These are phyloP conservation scores for Peromyscus aztecus DNA, from an alignment of 2,797 vertebrate genomes.

Conservation along the genomic window DNA sequence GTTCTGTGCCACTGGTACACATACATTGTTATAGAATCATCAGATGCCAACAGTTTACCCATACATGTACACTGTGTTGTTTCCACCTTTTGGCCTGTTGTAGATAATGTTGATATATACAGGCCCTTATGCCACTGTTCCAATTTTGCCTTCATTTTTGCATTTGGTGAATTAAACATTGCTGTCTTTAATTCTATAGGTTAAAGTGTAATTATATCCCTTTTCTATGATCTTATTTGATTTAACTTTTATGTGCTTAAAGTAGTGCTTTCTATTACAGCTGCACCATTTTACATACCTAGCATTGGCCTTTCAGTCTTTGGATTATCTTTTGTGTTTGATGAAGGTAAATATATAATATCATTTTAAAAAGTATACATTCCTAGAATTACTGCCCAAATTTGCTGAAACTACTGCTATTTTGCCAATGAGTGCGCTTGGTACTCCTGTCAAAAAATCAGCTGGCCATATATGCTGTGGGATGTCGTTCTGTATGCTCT, in stretches of 20 bases:
- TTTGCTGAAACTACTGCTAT: not conserved
- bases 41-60: not conserved
- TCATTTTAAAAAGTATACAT: not conserved
- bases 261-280: not conserved
- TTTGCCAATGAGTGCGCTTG: not conserved
- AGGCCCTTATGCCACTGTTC: not conserved
- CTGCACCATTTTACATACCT: not conserved
- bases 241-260: not conserved
- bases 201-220: not conserved
- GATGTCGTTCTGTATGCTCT: too few relatives aligned
- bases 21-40: not conserved
- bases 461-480: not conserved
- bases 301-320: not conserved
- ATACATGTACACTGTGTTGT: not conserved
- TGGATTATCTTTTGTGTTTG: not conserved
- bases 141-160: not conserved
- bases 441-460: not conserved
- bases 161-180: not conserved
- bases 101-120: not conserved
- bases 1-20: not conserved
- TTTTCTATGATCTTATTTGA: not conserved
- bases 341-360: not conserved
- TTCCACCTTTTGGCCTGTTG: not conserved
- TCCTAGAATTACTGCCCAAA: fast-evolving
- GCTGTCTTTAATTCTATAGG: not conserved